phyloP scores from a whole-genome alignment of 2,113 vertebrate species.

The Dunckerocampus dactyliophorus region DNA sequence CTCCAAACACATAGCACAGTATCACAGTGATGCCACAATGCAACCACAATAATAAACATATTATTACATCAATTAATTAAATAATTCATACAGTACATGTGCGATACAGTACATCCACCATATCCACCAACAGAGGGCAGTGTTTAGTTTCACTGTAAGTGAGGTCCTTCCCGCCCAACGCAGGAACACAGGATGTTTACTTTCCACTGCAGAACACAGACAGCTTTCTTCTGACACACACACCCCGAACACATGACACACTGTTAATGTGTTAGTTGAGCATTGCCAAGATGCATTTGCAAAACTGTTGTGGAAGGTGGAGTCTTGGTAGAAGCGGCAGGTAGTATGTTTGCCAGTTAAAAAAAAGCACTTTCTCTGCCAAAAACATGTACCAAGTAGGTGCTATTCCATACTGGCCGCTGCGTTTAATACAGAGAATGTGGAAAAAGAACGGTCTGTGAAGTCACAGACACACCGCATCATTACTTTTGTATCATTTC shows the following conservation, averaged over 20 bases:
- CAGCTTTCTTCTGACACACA: conserved; percentile 41
- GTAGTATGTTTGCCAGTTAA: conserved; percentile 23
- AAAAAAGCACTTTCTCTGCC: conserved; percentile 25
- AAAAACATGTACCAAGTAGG: conserved; percentile 8
- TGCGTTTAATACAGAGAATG: not conserved
- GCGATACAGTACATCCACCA: not conserved
- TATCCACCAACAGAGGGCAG: conserved; percentile 57
- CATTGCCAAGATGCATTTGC: conserved; percentile 6
- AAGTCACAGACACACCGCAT: conserved; percentile 26
- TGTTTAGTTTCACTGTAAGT: conserved; percentile 15
- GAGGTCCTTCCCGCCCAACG: not conserved
- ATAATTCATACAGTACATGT: no score
- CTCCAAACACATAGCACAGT: no score
- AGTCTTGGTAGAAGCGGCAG: not conserved
- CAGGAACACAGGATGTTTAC: conserved; percentile 29
- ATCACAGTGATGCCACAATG: no score
- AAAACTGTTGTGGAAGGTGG: conserved; percentile 21
- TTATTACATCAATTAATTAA: no score
- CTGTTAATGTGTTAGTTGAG: conserved; percentile 32
- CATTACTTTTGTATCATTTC: conserved; percentile 7
- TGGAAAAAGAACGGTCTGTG: conserved; percentile 18
- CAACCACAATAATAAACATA: no score
- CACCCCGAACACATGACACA: conserved; percentile 20
- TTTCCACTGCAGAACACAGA: conserved; percentile 52
- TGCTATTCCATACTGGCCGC: conserved; percentile 24